phyloP scores from a whole-genome alignment of 1,140 invertebrate species.

The Conus betulinus region DNA sequence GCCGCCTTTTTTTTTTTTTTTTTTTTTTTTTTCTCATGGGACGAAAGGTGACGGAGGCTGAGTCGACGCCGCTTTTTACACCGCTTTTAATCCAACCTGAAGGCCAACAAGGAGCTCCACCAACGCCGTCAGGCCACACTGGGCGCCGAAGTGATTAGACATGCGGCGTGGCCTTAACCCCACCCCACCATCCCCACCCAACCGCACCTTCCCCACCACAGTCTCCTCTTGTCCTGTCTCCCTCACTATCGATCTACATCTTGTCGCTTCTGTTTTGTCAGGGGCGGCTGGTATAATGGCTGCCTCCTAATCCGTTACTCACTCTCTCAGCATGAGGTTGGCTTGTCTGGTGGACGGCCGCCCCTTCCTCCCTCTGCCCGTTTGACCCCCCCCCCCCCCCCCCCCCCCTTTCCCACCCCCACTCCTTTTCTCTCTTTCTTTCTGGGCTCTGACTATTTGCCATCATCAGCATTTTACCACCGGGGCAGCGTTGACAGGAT shows the following conservation, averaged over 20 bases:
- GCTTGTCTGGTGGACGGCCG: neutral
- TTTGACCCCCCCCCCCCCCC: too few species aligned
- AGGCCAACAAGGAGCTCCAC: constrained; percentile 20
- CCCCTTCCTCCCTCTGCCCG: too few species aligned
- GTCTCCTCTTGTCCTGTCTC: neutral
- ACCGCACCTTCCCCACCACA: too few species aligned
- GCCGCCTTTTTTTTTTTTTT: neutral
- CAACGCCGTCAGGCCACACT: neutral
- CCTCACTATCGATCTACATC: neutral
- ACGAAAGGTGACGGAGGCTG: neutral
- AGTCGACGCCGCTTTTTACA: neutral
- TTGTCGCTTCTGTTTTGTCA: constrained; percentile 3
- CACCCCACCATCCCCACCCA: neutral
- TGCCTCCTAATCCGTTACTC: too few species aligned
- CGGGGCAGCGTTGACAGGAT: neutral
- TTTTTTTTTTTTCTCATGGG: too few species aligned
- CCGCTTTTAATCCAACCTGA: constrained; percentile 30
- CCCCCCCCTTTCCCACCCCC: too few species aligned
- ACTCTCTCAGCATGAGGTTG: too few species aligned
- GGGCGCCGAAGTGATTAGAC: constrained; percentile 21
- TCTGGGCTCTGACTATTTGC: neutral
- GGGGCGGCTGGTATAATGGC: neutral
- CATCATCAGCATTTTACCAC: neutral
- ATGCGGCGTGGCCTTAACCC: constrained; percentile 13
- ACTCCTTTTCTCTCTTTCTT: too few species aligned